Percentiles rank a stretch among this genome's conserved stretches.
Evolutionary conservation across 2,888 invertebrate genomes (phyloP).

Genomic region (Pseudoips prasinana): DNA sequence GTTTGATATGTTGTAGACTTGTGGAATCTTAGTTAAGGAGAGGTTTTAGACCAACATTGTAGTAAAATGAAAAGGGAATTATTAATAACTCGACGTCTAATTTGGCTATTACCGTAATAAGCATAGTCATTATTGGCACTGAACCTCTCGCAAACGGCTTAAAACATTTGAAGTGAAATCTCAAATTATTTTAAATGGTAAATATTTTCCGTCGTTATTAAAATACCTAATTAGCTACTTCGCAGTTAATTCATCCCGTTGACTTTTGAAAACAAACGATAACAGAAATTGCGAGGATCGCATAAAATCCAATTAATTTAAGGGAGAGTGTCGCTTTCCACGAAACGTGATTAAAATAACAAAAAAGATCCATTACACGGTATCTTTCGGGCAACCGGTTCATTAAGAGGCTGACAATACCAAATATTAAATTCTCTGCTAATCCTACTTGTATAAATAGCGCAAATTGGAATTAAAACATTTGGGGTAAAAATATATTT

Average conservation of each 20-base stretch:
- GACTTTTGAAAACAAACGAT: constrained; percentile 42
- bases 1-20: too few relatives aligned
- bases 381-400: constrained; percentile 22
- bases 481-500: too few relatives aligned
- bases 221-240: constrained; percentile 26
- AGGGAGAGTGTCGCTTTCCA: constrained; percentile 35
- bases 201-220: constrained; percentile 16
- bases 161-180: constrained; percentile 1
- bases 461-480: too few relatives aligned
- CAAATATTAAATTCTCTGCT: too few relatives aligned
- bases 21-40: too few relatives aligned
- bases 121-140: constrained; percentile 6
- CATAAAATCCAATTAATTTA: constrained; percentile 67
- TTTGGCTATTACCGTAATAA: constrained; percentile 16
- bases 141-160: not conserved
- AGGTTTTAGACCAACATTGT: too few relatives aligned
- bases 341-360: constrained; percentile 53
- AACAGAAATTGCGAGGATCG: constrained; percentile 50
- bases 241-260: constrained; percentile 25
- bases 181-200: constrained; percentile 5
- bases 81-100: constrained; percentile 7
- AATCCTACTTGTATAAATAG: too few relatives aligned
- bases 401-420: too few relatives aligned
- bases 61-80: too few relatives aligned
- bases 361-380: constrained; percentile 43